Evolutionary conservation across 2,113 vertebrate genomes (phyloP), one percentile per base, ranked within the genome.

Genomic region (Rynchops niger): DNA sequence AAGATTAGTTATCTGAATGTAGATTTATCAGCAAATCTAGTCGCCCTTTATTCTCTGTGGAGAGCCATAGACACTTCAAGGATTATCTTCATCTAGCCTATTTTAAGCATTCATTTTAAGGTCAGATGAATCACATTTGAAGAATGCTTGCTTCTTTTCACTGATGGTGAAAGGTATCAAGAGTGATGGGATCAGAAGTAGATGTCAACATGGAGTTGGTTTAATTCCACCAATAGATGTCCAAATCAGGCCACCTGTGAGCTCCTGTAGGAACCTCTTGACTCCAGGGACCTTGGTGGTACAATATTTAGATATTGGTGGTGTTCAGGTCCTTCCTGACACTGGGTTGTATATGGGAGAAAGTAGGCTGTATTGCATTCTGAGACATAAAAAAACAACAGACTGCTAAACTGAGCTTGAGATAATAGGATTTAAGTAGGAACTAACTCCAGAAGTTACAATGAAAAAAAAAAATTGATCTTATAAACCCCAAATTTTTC

Each of bases 401-500:
- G 34, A 47, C 6, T 32, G 6, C 6, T 52, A 66, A 82, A 74
- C 9, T 32, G 15, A 65, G 3, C 7, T 65, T 47, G 42, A 82
- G 20, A 19, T 9, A 45, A 9, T 23, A 56, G 17, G 3, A 59
- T 71, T 72, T 53, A 65, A 4, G 26, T 23, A 63, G 8, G 12
- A 63, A 22, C 5, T 42, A 5, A 19, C 9, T 80, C 22, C 3
- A 2, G 15, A 72, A 65, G 9, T 25, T 61, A 50, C 10, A 77
- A 38, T 3, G 9, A 80, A 32, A n/a, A 67, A 32, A 38, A 69
- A 15, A 38, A 27, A 27, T 3, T 42, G 11, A 52, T 34, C 7
- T 38, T 40, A 15, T 9, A 36, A 26, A 32, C 7, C 0, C 0
- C 9, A 9, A 3, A 9, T 18, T 32, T 47, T 45, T 18, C 2